phyloP scores from a whole-genome alignment of 2,888 invertebrate species.

The Heliconius cydno region DNA sequence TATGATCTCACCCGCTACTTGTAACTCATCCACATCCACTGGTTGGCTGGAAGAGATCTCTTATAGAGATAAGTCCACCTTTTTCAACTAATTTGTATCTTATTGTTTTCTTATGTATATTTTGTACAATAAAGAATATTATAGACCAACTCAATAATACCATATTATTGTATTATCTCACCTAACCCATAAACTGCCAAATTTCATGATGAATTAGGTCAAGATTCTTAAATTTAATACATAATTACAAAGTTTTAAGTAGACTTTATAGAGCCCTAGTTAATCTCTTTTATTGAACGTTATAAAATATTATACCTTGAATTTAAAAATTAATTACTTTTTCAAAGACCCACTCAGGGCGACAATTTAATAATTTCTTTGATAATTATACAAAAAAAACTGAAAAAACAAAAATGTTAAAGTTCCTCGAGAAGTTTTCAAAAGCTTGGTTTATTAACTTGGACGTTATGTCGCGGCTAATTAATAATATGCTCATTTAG shows the following conservation, averaged over 20 bases:
- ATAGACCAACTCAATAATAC: background rate
- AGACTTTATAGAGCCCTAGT: background rate
- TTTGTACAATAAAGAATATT: too few species aligned
- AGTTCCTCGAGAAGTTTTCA: conserved; percentile 13
- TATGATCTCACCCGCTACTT: too few species aligned
- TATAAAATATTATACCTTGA: conserved; percentile 1
- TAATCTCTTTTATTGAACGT: background rate
- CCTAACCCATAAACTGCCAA: background rate
- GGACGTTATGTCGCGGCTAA: conserved; percentile 16
- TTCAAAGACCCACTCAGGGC: background rate
- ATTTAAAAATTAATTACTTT: conserved; percentile 7
- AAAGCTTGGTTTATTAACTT: conserved; percentile 17
- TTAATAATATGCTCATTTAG: conserved; percentile 20
- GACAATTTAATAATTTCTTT: conserved; percentile 20
- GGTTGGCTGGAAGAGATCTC: too few species aligned
- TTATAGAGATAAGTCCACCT: too few species aligned
- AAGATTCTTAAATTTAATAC: too few species aligned
- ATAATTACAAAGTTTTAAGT: too few species aligned
- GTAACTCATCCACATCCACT: too few species aligned
- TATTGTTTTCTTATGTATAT: too few species aligned
- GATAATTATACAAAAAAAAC: conserved; percentile 7
- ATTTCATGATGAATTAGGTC: too few species aligned
- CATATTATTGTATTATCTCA: background rate
- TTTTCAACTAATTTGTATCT: too few species aligned
- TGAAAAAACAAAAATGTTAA: conserved; percentile 5